Base-by-base conservation (phyloP, 2,113 vertebrate genomes). In the Vulpes lagopus region DNA sequence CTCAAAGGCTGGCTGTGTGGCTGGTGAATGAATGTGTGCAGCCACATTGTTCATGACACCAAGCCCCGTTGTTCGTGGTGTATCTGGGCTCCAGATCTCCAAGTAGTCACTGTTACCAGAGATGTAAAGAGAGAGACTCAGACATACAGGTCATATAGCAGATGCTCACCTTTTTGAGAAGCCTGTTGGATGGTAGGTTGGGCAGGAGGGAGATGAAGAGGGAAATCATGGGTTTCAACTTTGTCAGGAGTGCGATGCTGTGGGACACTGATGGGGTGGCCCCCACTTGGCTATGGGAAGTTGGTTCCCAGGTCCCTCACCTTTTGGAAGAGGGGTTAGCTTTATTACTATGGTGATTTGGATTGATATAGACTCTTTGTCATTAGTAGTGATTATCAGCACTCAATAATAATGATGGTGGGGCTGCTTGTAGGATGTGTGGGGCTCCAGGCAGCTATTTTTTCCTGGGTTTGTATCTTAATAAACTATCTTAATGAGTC, bases 11-110 rank as follows among this genome's bases (percentile, higher is more conserved):
- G 57, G 22, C 88, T 5, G 15, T 14, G 19, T 35, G 80, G 22
- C 0, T 2, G 9, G 38, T 0, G 12, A 17, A 23, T 19, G 1
- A 6, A 20, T 3, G 57, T 25, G 43, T n/a, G 9, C 1, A 3
- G 83, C 32, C 17, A 6, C 55, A 5, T 9, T 9, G 9, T 1
- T 43, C 43, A 43, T 43, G 7, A 22, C 25, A 23, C 35, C 22
- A 8, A 6, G 32, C 22, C 25, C 57, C 20, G 2, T 27, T 2
- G 20, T 12, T 49, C 14, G 43, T 27, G 20, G 25, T 14, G 55
- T 1, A 0, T 30, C 5, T 49, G 35, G 80, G 73, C 30, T 55
- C 51, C 11, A 89, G 25, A 85, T 76, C 5, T n/a, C 60, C 20
- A 19, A 17, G 8, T 1, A 2, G 51, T 25, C 14, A 2, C 51